phyloP scores from a whole-genome alignment of 2,113 vertebrate species.

The Oncorhynchus kisutch region DNA sequence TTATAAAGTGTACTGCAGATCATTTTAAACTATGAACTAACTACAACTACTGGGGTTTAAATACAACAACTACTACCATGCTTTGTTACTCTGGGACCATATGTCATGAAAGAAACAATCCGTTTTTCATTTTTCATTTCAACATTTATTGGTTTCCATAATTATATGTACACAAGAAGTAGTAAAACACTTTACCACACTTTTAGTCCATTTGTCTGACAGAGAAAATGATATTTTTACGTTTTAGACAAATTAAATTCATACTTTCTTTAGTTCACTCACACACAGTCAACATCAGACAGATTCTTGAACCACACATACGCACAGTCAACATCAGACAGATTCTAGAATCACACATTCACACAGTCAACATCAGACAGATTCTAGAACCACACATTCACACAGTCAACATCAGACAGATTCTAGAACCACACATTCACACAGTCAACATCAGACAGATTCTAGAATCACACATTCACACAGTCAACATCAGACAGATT shows the following conservation, averaged over 20 bases:
- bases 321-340: too few relatives aligned
- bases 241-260: slow-evolving; percentile 1
- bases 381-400: too few relatives aligned
- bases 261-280: not conserved
- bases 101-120: slow-evolving; percentile 35
- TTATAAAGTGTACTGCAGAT: not conserved
- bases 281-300: slow-evolving; percentile 18
- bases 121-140: slow-evolving; percentile 29
- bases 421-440: too few relatives aligned
- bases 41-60: too few relatives aligned
- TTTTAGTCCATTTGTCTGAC: slow-evolving; percentile 40
- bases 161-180: slow-evolving; percentile 53
- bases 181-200: slow-evolving; percentile 58
- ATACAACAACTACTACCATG: too few relatives aligned
- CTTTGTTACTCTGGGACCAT: not conserved
- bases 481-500: too few relatives aligned
- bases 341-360: too few relatives aligned
- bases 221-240: not conserved
- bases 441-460: not conserved
- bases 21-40: too few relatives aligned
- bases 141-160: slow-evolving; percentile 64
- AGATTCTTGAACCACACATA: too few relatives aligned
- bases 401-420: too few relatives aligned
- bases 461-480: too few relatives aligned
- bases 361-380: too few relatives aligned